Evolutionary conservation across 2,797 vertebrate genomes (phyloP), one percentile per base, ranked within the genome.

Genomic region (Discoglossus pictus): DNA sequence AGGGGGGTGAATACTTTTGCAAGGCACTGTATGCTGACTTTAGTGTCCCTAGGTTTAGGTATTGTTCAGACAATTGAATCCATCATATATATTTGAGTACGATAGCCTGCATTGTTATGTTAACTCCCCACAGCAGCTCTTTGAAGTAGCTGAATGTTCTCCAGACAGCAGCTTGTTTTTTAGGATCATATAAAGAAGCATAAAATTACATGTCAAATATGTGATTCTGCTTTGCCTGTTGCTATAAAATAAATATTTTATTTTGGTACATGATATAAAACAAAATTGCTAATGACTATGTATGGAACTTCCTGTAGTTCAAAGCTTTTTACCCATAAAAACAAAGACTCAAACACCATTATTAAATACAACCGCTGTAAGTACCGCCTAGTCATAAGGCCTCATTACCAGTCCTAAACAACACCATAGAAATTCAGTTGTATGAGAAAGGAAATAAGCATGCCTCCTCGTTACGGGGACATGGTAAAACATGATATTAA

Each of bases 181-280:
- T 23, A 65, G 31, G 50, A 52, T 44, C 6, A 8, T 65, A 46
- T 65, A 43, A 34, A 20, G 16, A 36, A 35, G 15, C 40, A 61
- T 53, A 55, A 62, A 55, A 56, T 23, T 40, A 21, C 16, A 48
- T 48, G 51, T 70, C 34, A 55, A 47, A 36, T 61, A 11, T 47
- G 42, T 50, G 13, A 62, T 48, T 42, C 67, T 56, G 17, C 48
- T 54, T 7, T 27, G 7, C 18, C 17, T 39, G 10, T 42, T 58
- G 52, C 50, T 42, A 18, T 50, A 55, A 48, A 55, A 36, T 27
- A 54, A 34, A 69, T 55, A 63, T 51, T 63, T 62, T 35, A 63
- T 21, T 39, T 27, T 48, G 5, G 52, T 50, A 17, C 17, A 18
- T 21, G 21, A 15, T 62, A 52, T 60, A 43, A 64, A 54, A 65